phyloP scores from a whole-genome alignment of 2,113 vertebrate species.

The Apteryx owenii region DNA sequence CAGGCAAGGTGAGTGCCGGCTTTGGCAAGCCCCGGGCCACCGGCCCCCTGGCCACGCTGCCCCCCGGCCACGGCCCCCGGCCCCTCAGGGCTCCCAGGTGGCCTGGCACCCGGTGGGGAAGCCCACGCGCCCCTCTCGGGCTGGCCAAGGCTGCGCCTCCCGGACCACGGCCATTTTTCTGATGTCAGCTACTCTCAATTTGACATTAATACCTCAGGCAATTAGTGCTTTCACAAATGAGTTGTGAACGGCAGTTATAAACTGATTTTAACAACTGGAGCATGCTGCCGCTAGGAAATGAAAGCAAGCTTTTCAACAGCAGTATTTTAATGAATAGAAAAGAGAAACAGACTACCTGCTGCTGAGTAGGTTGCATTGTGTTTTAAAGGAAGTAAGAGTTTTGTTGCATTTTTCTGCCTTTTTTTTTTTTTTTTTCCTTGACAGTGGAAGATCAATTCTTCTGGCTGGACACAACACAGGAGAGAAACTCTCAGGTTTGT shows the following conservation, averaged over 20 bases:
- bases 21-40: not conserved
- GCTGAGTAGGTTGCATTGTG: not conserved
- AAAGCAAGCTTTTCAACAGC: not conserved
- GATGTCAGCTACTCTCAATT: not conserved
- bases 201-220: slow-evolving; percentile 13
- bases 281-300: not conserved
- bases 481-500: slow-evolving; percentile 18
- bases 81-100: not conserved
- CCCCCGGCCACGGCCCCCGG: not conserved
- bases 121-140: accelerated
- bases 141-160: not conserved
- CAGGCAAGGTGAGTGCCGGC: not conserved
- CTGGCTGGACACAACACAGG: not conserved
- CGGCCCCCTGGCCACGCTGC: not conserved
- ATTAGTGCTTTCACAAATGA: slow-evolving; percentile 46
- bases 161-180: not conserved
- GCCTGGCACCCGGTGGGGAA: accelerated
- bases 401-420: not conserved
- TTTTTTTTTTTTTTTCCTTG: not conserved
- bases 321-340: slow-evolving; percentile 5
- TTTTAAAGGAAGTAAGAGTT: not conserved
- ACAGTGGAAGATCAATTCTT: not conserved
- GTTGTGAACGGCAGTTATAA: slow-evolving; percentile 20
- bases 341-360: not conserved
- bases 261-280: slow-evolving; percentile 26